These are phyloP conservation scores for Lepidocolaptes lacrymiger DNA, from an alignment of 2,797 vertebrate genomes.

Conservation along the genomic window DNA sequence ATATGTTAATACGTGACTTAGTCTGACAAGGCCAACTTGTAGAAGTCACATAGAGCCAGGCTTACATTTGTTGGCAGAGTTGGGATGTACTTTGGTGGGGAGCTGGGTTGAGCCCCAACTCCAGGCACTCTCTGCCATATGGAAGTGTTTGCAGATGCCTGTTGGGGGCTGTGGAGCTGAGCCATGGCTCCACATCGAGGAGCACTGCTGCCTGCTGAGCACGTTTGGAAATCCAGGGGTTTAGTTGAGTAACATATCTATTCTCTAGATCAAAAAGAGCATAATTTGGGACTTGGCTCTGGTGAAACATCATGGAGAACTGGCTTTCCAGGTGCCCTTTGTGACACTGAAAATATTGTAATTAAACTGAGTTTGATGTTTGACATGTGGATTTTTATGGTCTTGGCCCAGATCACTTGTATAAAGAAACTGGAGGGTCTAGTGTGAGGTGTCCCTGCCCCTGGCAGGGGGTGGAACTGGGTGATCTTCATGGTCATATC, in stretches of 20 bases:
- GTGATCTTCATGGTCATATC: not conserved
- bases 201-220: not conserved
- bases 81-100: not conserved
- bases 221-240: not conserved
- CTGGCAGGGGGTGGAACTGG: too few relatives aligned
- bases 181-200: not conserved
- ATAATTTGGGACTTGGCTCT: not conserved
- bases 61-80: not conserved
- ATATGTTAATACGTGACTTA: not conserved
- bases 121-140: not conserved
- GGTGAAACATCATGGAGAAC: not conserved
- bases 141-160: not conserved
- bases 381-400: not conserved
- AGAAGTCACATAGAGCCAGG: not conserved
- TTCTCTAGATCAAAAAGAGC: not conserved
- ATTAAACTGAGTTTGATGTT: not conserved
- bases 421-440: fast-evolving
- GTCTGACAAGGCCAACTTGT: not conserved
- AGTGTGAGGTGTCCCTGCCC: not conserved
- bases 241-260: not conserved
- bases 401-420: not conserved
- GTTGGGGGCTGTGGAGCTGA: not conserved
- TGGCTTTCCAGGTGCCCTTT: not conserved
- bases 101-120: not conserved
- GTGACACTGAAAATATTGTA: not conserved